Conservation (phyloP, 2,888 invertebrate genomes). For the Helicoverpa assulta region DNA sequence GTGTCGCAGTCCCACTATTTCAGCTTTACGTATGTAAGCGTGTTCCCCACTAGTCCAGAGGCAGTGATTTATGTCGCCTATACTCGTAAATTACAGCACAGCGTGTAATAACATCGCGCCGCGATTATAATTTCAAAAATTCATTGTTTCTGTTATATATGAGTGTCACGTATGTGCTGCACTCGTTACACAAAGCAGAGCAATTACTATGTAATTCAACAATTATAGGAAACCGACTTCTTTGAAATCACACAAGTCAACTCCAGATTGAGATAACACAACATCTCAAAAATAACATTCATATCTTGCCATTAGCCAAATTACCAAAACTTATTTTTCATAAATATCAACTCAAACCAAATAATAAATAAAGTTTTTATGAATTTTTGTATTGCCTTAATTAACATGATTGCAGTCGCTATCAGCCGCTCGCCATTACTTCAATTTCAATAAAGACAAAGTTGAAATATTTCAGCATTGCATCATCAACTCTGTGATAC, state of each 20-base stretch:
- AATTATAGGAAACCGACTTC: too few species aligned
- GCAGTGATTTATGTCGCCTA: constrained; percentile 20
- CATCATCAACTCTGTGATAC: constrained; percentile 27
- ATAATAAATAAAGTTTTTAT: neutral
- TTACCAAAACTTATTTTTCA: too few species aligned
- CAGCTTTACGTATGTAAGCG: neutral
- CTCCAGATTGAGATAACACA: too few species aligned
- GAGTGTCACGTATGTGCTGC: neutral
- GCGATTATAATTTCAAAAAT: constrained; percentile 36
- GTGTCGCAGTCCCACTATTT: neutral
- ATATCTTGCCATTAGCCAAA: too few species aligned
- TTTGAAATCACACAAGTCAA: too few species aligned
- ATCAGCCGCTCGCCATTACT: constrained; percentile 3
- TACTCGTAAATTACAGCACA: constrained; percentile 44
- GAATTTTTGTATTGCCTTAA: neutral
- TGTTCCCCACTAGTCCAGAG: neutral
- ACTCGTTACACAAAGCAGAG: too few species aligned
- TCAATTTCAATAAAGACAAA: constrained; percentile 24
- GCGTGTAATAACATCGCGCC: constrained; percentile 12
- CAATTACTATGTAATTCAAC: too few species aligned
- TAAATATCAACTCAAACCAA: neutral
- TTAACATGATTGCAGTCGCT: neutral
- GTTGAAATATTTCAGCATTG: constrained; percentile 21
- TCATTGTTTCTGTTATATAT: constrained; percentile 15
- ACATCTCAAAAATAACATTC: too few species aligned